Conservation (phyloP, 2,797 vertebrate species). For the Tenualosa thibaudeaui region DNA sequence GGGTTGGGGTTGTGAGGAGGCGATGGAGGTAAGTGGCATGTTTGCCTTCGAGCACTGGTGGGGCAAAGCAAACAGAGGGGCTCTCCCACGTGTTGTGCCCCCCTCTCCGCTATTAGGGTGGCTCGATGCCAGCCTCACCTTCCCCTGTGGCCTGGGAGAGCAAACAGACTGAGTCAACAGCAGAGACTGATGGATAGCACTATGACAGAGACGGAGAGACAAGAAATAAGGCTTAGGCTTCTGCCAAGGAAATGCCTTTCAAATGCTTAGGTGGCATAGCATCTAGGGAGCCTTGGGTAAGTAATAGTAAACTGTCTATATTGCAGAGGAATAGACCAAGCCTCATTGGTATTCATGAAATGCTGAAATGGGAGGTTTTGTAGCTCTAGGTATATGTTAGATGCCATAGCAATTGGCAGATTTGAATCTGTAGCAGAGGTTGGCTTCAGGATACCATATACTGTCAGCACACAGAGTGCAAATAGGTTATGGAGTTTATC, state of each 20-base stretch:
- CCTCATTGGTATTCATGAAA: neutral
- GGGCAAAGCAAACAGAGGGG: neutral
- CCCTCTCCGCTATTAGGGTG: neutral
- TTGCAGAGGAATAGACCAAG: neutral
- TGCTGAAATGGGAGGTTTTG: neutral
- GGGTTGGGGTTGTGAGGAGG: neutral
- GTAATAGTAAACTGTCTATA: neutral
- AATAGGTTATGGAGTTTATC: neutral
- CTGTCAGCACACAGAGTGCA: neutral
- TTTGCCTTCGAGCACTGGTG: neutral
- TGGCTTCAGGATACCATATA: neutral
- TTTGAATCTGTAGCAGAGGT: neutral
- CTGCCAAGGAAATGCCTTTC: neutral
- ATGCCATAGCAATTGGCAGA: conserved; percentile 8
- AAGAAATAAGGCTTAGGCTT: neutral
- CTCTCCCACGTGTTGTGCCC: neutral
- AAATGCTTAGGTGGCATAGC: neutral
- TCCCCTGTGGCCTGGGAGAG: neutral
- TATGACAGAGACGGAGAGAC: neutral
- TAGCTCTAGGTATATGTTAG: neutral
- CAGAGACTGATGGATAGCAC: neutral
- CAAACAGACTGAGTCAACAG: conserved; percentile 13
- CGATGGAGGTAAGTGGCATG: neutral
- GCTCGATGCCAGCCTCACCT: neutral
- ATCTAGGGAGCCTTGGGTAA: neutral